phyloP scores from a whole-genome alignment of 1,140 invertebrate genomes.

The Drosophila seguyi region DNA sequence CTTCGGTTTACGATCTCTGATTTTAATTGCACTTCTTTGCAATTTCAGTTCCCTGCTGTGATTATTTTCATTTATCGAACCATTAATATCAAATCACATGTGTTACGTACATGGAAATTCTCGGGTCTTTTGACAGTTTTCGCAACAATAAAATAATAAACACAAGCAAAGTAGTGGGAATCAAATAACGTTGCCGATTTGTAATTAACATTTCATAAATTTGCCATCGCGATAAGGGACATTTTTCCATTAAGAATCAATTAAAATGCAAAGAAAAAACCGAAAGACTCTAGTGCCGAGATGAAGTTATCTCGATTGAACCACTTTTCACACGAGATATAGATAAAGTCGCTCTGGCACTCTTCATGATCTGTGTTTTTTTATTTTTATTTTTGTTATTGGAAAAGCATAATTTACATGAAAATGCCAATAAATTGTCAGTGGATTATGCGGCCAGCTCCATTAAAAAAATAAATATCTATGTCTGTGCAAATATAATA shows the following conservation, averaged over 20 bases:
- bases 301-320: constrained; percentile 78
- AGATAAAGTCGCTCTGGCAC: constrained; percentile 60
- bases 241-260: constrained; percentile 85
- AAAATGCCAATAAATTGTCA: constrained; percentile 73
- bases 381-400: constrained; percentile 63
- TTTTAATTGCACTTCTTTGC: constrained; percentile 43
- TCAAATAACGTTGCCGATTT: constrained; percentile 63
- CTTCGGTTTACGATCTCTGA: constrained; percentile 37
- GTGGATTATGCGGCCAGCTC: constrained; percentile 57
- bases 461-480: constrained; percentile 42
- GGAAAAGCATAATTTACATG: constrained; percentile 80
- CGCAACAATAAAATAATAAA: constrained; percentile 41
- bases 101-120: constrained; percentile 25
- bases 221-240: constrained; percentile 73
- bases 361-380: constrained; percentile 50
- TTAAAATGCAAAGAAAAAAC: constrained; percentile 70
- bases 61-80: constrained; percentile 47
- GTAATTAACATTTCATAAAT: constrained; percentile 85
- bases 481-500: constrained; percentile 36
- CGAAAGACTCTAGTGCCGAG: constrained; percentile 24
- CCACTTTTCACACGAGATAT: constrained; percentile 73
- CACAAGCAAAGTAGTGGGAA: constrained; percentile 37
- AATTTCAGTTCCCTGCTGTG: constrained; percentile 51
- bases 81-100: constrained; percentile 42
- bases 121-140: constrained; percentile 69